Evolutionary conservation across 2,797 vertebrate genomes (phyloP), one percentile per base, ranked within the genome.

Genomic region (Eptatretus atami): DNA sequence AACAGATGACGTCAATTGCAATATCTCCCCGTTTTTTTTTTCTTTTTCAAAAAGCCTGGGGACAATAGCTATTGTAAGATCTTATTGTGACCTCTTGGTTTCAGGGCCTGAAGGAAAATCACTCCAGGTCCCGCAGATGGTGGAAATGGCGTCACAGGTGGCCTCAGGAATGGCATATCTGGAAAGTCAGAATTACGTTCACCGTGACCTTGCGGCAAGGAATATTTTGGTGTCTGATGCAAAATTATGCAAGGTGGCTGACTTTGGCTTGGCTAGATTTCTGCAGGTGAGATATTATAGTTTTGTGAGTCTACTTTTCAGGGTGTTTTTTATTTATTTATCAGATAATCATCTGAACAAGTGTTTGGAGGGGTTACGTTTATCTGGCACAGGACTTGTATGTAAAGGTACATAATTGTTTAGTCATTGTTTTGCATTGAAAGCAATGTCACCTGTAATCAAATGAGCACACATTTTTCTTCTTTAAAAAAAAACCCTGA

Each of bases 181-280:
- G 54, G 88, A 98, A 73, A 72, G 76, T 2, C 83, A 86, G 73
- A 96, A 88, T 72, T 96, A 88, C 64, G 93, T 96, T 68, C 90
- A 96, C 70, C 76, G 88, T 71, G 90, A 96, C 71, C 74, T 96
- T 71, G 90, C 90, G 54, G 87, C 90, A 64, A 78, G 90, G 69
- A 96, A 96, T 44, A 83, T 96, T 53, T 78, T 98, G 64, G 90
- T 98, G 69, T 85, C 82, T 1, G 88, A 98, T 55, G 84, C 86
- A 68, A 79, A 77, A 69, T 71, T 83, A 74, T 96, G 83, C 76
- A 98, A 98, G 75, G 82, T 98, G 66, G 87, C 86, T 10, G 90
- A 98, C 73, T 96, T 98, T 13, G 90, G 90, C 70, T 80, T 98
- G 52, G 83, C 88, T 65, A 79, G 87, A 68, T 81, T 98, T 70